These are phyloP conservation scores for Acronicta alni DNA, from an alignment of 2,888 invertebrate genomes.

Conservation along the genomic window DNA sequence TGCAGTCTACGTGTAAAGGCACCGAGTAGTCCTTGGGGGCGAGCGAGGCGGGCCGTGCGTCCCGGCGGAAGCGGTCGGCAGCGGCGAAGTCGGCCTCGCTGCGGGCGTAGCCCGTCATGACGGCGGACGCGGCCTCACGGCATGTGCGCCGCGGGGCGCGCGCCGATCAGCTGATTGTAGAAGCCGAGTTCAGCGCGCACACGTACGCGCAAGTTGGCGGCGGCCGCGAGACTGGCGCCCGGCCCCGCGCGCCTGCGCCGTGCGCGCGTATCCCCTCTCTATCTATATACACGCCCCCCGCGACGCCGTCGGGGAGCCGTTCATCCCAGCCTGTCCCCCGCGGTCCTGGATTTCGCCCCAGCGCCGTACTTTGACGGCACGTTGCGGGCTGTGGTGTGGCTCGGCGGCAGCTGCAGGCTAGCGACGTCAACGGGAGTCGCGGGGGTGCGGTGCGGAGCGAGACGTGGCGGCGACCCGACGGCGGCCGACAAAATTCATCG, in stretches of 20 bases:
- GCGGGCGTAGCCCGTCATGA: slow-evolving; percentile 87
- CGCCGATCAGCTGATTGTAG: slow-evolving; percentile 84
- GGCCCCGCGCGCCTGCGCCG: slow-evolving; percentile 74
- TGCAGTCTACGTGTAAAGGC: slow-evolving; percentile 96
- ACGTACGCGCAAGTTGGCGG: slow-evolving; percentile 76
- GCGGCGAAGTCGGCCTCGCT: slow-evolving; percentile 86
- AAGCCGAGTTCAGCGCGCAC: slow-evolving; percentile 69
- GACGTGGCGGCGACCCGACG: slow-evolving; percentile 43
- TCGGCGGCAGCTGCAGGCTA: slow-evolving; percentile 32
- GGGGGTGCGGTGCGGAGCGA: slow-evolving; percentile 37
- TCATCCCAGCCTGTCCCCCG: slow-evolving; percentile 62
- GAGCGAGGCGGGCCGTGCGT: slow-evolving; percentile 84
- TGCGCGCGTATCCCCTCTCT: slow-evolving; percentile 63
- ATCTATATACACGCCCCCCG: slow-evolving; percentile 62
- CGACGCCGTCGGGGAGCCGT: slow-evolving; percentile 58
- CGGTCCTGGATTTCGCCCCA: slow-evolving; percentile 51
- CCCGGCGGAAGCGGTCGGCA: slow-evolving; percentile 83
- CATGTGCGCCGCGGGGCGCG: slow-evolving; percentile 86
- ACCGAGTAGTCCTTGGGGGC: slow-evolving; percentile 94
- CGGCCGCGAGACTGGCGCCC: slow-evolving; percentile 78
- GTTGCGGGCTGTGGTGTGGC: slow-evolving; percentile 8
- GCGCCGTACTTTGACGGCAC: slow-evolving; percentile 20
- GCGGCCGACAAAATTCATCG: slow-evolving; percentile 57
- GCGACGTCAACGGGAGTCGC: slow-evolving; percentile 32
- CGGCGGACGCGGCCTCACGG: slow-evolving; percentile 86